A percentile compares a stretch with the other conserved stretches of the same genome.
These are phyloP conservation scores for Capricornis sumatraensis DNA, from an alignment of 2,113 vertebrate species.

Conservation along the genomic window DNA sequence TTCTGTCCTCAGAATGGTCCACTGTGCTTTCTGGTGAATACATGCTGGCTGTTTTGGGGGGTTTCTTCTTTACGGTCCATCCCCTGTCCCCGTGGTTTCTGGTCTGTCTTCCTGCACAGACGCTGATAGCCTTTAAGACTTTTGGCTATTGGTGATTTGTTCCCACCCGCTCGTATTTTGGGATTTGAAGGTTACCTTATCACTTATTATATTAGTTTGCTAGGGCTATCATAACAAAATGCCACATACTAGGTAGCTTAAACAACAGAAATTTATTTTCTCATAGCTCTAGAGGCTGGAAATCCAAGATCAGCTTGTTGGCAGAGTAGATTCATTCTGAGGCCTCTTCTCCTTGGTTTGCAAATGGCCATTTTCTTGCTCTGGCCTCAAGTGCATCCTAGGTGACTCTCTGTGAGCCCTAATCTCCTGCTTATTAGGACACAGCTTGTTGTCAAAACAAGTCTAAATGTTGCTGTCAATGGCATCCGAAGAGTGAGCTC, in stretches of 20 bases:
- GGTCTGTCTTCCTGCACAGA: not conserved
- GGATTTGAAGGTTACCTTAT: not conserved
- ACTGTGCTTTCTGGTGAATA: not conserved
- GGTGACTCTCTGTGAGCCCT: not conserved
- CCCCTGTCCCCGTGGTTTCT: not conserved
- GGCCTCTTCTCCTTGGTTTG: not conserved
- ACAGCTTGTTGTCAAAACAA: not conserved
- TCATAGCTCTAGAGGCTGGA: not conserved
- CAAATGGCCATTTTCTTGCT: not conserved
- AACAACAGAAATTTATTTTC: not conserved
- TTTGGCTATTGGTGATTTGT: not conserved
- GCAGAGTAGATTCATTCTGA: not conserved
- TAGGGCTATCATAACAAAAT: not conserved
- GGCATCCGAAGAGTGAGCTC: not conserved
- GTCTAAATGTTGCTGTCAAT: not conserved
- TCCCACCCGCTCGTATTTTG: not conserved
- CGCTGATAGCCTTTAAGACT: not conserved
- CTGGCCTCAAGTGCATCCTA: not conserved
- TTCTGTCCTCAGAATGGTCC: not conserved
- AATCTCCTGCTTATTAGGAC: not conserved
- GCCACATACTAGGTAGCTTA: not conserved
- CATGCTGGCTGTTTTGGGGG: not conserved
- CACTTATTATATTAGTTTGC: not conserved
- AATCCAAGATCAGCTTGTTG: not conserved
- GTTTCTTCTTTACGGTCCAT: not conserved